A percentile compares a stretch with the other conserved stretches of the same genome.
These are phyloP conservation scores for Corythoichthys haematopterus DNA, from an alignment of 2,113 vertebrate genomes.

Conservation along the genomic window DNA sequence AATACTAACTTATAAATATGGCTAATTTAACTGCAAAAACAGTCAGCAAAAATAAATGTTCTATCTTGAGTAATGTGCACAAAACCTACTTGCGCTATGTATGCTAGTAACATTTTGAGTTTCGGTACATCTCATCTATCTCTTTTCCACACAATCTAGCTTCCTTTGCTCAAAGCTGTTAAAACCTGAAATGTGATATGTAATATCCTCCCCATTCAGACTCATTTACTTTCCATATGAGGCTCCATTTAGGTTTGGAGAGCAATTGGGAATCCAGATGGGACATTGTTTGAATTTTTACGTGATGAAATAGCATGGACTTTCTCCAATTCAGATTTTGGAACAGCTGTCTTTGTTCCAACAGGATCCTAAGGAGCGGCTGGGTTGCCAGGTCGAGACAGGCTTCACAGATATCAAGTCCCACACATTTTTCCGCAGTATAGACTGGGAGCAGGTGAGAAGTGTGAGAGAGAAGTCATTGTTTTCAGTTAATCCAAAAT, in stretches of 20 bases:
- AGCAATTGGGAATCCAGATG: slow-evolving; percentile 1
- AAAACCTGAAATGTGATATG: slow-evolving; percentile 3
- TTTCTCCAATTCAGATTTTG: slow-evolving; percentile 6
- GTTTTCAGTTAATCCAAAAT: not conserved
- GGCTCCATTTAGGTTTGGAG: slow-evolving; percentile 1
- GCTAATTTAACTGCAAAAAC: not conserved
- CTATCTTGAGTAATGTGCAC: not conserved
- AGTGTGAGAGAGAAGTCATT: slow-evolving; percentile 32
- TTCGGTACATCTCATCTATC: slow-evolving; percentile 3
- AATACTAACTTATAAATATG: not conserved
- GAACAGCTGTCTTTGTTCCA: slow-evolving; percentile 30
- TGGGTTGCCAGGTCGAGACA: slow-evolving; percentile 91
- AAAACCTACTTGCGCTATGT: not conserved
- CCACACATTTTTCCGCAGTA: slow-evolving; percentile 96
- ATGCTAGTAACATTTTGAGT: not conserved
- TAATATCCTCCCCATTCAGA: not conserved
- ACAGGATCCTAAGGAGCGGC: slow-evolving; percentile 96
- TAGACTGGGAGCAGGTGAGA: slow-evolving; percentile 96
- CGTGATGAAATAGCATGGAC: not conserved
- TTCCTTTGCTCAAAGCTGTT: slow-evolving; percentile 5
- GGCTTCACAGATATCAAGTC: slow-evolving; percentile 96
- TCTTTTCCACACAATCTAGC: slow-evolving; percentile 3
- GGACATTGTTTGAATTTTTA: slow-evolving; percentile 7
- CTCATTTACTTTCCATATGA: not conserved
- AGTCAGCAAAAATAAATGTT: not conserved